Conservation (phyloP, 2,797 vertebrate species). For the Leucoraja ocellata region DNA sequence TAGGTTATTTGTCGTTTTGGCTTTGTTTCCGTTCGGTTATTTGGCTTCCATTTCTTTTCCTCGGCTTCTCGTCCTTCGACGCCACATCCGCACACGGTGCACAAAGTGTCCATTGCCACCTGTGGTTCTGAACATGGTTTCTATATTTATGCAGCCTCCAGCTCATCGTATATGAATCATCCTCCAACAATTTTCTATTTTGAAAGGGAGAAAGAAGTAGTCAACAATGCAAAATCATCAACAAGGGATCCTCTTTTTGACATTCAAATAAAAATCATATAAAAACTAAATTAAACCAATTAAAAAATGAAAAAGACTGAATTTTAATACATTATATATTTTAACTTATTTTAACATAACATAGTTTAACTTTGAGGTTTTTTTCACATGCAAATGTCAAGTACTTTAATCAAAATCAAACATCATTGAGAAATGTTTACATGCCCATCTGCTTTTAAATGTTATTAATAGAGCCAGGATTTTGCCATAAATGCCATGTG, state of each 20-base stretch:
- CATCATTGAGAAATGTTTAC: not conserved
- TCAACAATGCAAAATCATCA: not conserved
- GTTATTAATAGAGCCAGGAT: not conserved
- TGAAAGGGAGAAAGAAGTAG: not conserved
- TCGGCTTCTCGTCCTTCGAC: no score
- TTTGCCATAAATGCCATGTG: no score
- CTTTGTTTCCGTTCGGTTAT: no score
- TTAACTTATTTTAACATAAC: not conserved
- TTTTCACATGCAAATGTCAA: not conserved
- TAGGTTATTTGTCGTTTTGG: no score
- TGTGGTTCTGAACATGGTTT: not conserved
- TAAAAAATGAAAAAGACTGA: not conserved
- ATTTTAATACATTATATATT: not conserved
- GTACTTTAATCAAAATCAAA: not conserved
- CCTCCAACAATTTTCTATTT: not conserved
- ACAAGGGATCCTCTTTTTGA: not conserved
- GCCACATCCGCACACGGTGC: no score
- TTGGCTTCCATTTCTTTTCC: no score
- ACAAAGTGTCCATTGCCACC: not conserved
- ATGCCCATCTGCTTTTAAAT: not conserved
- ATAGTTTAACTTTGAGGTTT: not conserved
- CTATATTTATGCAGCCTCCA: not conserved
- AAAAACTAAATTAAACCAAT: not conserved
- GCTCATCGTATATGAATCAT: no score
- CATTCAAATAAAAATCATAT: not conserved